Evolutionary conservation across 2,888 invertebrate genomes (phyloP).

Genomic region (Pomacea canaliculata): DNA sequence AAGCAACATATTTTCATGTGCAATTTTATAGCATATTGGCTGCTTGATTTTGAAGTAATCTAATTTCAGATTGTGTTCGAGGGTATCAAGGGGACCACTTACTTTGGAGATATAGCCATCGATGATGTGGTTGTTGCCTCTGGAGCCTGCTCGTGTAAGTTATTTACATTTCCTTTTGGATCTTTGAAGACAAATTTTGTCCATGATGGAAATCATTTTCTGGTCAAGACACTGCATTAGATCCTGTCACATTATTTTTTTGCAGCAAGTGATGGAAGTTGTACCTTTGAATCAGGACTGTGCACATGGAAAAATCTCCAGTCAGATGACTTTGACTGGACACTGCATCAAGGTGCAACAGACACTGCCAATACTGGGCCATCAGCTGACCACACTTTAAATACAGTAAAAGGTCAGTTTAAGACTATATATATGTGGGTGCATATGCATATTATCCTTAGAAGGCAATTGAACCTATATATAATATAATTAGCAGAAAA

Average conservation of each 20-base stretch:
- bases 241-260: constrained; percentile 10
- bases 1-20: no score
- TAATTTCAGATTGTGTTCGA: constrained; percentile 56
- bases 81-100: constrained; percentile 51
- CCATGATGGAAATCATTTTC: no score
- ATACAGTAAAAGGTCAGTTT: constrained; percentile 44
- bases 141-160: constrained; percentile 26
- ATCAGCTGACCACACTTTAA: constrained; percentile 81
- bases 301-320: constrained; percentile 60
- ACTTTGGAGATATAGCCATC: constrained; percentile 60
- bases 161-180: not conserved
- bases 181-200: no score
- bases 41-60: not conserved
- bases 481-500: no score
- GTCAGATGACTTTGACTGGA: constrained; percentile 64
- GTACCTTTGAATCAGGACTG: constrained; percentile 59
- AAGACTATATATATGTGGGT: no score
- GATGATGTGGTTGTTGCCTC: constrained; percentile 53
- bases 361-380: constrained; percentile 58
- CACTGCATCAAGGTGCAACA: constrained; percentile 45
- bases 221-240: no score
- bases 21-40: no score
- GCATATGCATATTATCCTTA: no score
- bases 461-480: no score
- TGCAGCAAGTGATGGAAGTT: constrained; percentile 37